Evolutionary conservation across 2,888 invertebrate species (phyloP), one percentile per base, ranked within the genome.

Genomic region (Spialia ferax): DNA sequence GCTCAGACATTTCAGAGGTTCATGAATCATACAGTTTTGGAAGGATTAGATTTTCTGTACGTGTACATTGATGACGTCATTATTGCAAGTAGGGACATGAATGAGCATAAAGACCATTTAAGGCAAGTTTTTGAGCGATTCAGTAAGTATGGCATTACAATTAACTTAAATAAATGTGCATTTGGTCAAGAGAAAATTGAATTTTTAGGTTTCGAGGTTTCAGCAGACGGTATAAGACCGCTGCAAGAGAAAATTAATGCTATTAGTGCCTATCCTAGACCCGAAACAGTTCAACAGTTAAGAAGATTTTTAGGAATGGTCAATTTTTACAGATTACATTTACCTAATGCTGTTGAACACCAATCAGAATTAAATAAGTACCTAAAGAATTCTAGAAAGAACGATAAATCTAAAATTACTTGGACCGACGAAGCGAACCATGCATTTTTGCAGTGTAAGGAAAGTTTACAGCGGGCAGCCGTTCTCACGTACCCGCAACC

Each of bases 331-430:
- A 23, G 45, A 45, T 48, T 26, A 29, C 60, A 60, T 48, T 18
- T 48, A 23, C 60, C 60, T 18, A 60, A 26, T 6, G 60, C 60
- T 15, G 45, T 48, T 26, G 18, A 20, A 15, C 18, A 18, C 20
- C 60, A 60, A 26, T 42, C 60, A 18, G 48, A 60, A 29, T 60
- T 60, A 60, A 60, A 48, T 48, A 29, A 26, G 26, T 60, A 60
- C 15, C 20, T 60, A 15, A 29, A 55, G 8, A 26, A 60, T 29
- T 42, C 45, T 15, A 60, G 26, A 29, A 60, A 48, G 13, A 60
- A 60, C 18, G 59, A 60, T 45, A 60, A 60, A 26, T n/a, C 45
- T 15, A 45, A 22, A 22, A 60, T 60, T 4, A 1, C 23, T 10
- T 60, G 59, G 45, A 60, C 42, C 18, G 15, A 26, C 38, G 38